These are phyloP conservation scores for Leptopilina drosophilae DNA, from an alignment of 2,888 invertebrate species.

Conservation along the genomic window DNA sequence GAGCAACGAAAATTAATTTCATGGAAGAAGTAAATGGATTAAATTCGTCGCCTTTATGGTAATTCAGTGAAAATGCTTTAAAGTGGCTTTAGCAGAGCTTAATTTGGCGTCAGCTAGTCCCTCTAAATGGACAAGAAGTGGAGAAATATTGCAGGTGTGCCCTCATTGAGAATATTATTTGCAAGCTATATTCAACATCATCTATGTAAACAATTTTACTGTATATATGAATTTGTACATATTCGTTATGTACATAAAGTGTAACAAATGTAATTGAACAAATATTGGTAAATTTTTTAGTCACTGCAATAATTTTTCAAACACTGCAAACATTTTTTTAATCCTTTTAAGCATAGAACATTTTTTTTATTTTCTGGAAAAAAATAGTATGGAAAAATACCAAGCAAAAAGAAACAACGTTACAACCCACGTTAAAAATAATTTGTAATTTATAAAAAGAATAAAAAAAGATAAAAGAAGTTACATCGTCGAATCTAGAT, in stretches of 20 bases:
- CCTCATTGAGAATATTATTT: slow-evolving; percentile 16
- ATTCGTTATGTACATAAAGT: background rate
- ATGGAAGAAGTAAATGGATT: slow-evolving; percentile 19
- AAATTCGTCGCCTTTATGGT: slow-evolving; percentile 25
- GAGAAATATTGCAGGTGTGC: slow-evolving; percentile 26
- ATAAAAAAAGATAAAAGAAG: no score
- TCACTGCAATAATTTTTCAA: no score
- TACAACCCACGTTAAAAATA: no score
- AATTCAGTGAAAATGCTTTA: slow-evolving; percentile 28
- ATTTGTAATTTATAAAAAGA: no score
- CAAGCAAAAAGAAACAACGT: no score
- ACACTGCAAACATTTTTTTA: no score
- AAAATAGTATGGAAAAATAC: no score
- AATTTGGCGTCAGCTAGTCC: slow-evolving; percentile 35
- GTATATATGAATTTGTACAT: background rate
- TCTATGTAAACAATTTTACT: background rate
- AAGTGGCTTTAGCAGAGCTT: slow-evolving; percentile 32
- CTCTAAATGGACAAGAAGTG: background rate
- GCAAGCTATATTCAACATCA: background rate
- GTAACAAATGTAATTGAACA: no score
- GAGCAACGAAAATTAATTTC: slow-evolving; percentile 28
- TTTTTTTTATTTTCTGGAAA: no score
- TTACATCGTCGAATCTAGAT: no score
- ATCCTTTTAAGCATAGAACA: no score
- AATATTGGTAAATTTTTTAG: no score